Conservation (phyloP, 2,888 invertebrate genomes). For the Malachius bipustulatus region DNA sequence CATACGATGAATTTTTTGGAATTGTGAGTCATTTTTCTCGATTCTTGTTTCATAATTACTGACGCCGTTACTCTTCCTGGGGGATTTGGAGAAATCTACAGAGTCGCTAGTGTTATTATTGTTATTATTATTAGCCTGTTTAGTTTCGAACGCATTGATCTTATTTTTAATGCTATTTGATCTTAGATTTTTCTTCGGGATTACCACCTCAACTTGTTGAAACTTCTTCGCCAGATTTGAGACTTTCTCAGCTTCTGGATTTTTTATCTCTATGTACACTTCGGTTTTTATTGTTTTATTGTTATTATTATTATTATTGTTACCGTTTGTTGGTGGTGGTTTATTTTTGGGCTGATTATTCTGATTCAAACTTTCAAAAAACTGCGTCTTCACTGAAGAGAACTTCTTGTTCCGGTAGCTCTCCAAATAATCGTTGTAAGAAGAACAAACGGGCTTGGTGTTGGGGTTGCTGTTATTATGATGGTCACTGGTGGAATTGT, state of each 20-base stretch:
- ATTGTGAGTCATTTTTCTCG: too few species aligned
- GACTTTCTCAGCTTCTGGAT: slow-evolving; percentile 6
- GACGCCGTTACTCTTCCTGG: background rate
- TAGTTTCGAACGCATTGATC: slow-evolving; percentile 12
- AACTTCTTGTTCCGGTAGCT: slow-evolving; percentile 24
- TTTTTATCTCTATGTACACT: slow-evolving; percentile 5
- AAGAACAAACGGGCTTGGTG: slow-evolving; percentile 13
- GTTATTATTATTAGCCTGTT: slow-evolving; percentile 2
- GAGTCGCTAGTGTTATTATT: background rate
- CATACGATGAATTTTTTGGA: too few species aligned
- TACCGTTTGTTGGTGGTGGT: slow-evolving; percentile 13
- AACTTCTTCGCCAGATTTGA: slow-evolving; percentile 18
- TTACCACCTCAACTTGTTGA: too few species aligned
- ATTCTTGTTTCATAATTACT: too few species aligned
- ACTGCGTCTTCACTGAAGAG: slow-evolving; percentile 21
- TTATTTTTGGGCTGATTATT: slow-evolving; percentile 11
- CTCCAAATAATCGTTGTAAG: slow-evolving; percentile 23
- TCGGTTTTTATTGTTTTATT: slow-evolving; percentile 6
- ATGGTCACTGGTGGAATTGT: slow-evolving; percentile 21
- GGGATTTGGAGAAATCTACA: background rate
- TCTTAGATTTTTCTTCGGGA: too few species aligned
- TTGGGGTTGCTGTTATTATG: too few species aligned
- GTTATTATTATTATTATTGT: slow-evolving; percentile 14
- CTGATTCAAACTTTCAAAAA: slow-evolving; percentile 4
- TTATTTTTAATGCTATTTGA: slow-evolving; percentile 17